Evolutionary conservation across 64 coral and sea anemone species (phyloP).

Genomic region (Stichodactyla helianthus): DNA sequence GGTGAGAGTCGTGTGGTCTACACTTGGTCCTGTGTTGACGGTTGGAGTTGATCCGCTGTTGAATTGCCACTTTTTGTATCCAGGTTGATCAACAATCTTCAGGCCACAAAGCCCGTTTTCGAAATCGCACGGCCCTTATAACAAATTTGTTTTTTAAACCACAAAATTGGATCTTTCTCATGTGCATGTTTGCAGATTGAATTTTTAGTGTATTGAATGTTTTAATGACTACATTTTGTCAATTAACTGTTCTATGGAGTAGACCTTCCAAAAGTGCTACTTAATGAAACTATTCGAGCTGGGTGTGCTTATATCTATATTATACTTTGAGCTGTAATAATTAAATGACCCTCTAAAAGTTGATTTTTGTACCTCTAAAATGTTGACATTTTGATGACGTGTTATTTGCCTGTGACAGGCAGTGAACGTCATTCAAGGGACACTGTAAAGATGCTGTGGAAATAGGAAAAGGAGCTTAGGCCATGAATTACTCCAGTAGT

Average conservation of each 20-base stretch:
- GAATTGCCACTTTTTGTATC: slow-evolving; percentile 12
- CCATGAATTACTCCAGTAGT: too few relatives aligned
- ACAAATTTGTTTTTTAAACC: neutral
- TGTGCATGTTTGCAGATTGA: too few relatives aligned
- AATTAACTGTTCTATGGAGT: too few relatives aligned
- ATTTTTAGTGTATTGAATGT: too few relatives aligned
- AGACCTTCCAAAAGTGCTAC: too few relatives aligned
- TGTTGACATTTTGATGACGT: neutral
- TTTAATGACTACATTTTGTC: too few relatives aligned
- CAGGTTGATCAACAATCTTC: slow-evolving; percentile 16
- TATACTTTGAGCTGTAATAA: neutral
- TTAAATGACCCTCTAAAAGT: neutral
- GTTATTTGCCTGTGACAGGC: neutral
- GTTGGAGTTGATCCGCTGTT: slow-evolving; percentile 45
- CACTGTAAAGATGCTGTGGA: neutral
- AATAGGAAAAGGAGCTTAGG: too few relatives aligned
- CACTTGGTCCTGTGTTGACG: slow-evolving; percentile 28
- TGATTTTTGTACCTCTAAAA: neutral
- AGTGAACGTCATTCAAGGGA: neutral
- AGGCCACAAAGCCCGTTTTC: slow-evolving; percentile 35
- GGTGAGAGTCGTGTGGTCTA: slow-evolving; percentile 28
- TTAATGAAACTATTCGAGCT: too few relatives aligned
- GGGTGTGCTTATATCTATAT: too few relatives aligned
- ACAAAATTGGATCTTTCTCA: too few relatives aligned
- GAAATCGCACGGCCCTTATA: slow-evolving; percentile 25